Evolutionary conservation across 2,888 invertebrate species (phyloP).

Genomic region (Poecilobothrus nobilitatus): DNA sequence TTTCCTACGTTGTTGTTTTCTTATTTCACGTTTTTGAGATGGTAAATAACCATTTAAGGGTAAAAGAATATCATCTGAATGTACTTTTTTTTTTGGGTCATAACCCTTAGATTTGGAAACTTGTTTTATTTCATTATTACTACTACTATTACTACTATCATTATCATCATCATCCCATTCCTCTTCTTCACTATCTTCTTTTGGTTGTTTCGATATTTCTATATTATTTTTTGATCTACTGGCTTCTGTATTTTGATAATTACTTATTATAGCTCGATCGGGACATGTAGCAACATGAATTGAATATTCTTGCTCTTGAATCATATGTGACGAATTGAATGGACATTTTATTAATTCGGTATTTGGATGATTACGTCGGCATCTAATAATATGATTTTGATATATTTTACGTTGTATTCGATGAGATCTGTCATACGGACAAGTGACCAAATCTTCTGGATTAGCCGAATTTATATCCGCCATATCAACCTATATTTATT

Average conservation of each 20-base stretch:
- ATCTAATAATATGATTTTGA: constrained; percentile 52
- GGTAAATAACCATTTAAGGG: not conserved
- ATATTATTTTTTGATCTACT: not conserved
- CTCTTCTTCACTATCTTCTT: not conserved
- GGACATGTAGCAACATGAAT: constrained; percentile 21
- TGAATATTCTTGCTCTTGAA: constrained; percentile 46
- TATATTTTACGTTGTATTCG: constrained; percentile 47
- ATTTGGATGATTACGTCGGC: constrained; percentile 46
- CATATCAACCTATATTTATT: not conserved
- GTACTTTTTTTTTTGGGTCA: not conserved
- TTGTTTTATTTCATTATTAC: not conserved
- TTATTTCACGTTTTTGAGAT: not conserved
- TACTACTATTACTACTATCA: too few relatives aligned
- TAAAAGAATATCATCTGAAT: not conserved
- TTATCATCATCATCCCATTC: not conserved
- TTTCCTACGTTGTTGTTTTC: not conserved
- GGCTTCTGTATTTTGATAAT: not conserved
- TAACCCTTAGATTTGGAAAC: not conserved
- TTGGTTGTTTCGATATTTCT: not conserved
- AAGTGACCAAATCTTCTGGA: constrained; percentile 41
- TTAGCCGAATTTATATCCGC: not conserved
- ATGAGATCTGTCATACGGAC: constrained; percentile 52
- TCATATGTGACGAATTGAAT: constrained; percentile 49
- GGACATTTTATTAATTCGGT: constrained; percentile 46
- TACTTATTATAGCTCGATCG: constrained; percentile 1